Evolutionary conservation across 2,888 invertebrate species (phyloP), one percentile per base, ranked within the genome.

Genomic region (Eupithecia insigniata): DNA sequence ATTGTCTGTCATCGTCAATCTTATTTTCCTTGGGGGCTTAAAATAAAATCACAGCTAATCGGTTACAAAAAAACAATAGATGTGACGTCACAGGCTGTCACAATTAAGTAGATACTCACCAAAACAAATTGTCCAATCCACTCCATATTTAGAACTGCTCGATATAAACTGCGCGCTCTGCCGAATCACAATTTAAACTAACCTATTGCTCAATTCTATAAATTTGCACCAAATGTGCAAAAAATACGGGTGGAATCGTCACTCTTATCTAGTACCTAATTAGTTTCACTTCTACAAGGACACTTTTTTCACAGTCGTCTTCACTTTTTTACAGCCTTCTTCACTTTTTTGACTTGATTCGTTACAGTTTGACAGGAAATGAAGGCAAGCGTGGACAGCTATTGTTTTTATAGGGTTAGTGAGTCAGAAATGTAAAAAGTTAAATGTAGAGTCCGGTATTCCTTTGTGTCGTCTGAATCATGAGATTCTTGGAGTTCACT

Each of bases 241-340:
- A 69, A 74, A 74, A 71, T 74, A 67, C 74, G 74, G 74, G 74
- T 60, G n/a, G 55, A 69, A 66, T 62, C 74, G 66, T 74, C 62
- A 66, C 64, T 46, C 12, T 46, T 72, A 60, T 65, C 39, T 16
- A 39, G 43, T 26, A 62, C 55, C 69, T 46, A 70, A 71, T 74
- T 72, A 34, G 74, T 71, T 74, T 70, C 71, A 74, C 74, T 64
- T 64, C 26, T 36, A 18, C 64, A 36, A 62, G 62, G 64, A 34
- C 36, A 16, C 26, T 72, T 74, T 10, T 74, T 74, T 74, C 32
- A 69, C n/a, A 10, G 39, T 55, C 60, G 55, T 61, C 28, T 55
- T 55, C 55, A 55, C 51, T 51, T 6, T n/a, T 51, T 51, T 22
- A 51, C 22, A 51, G 51, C n/a, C 14, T 66, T 68, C 67, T 67